Percentiles rank a stretch among this genome's conserved stretches.
These are phyloP conservation scores for Crypturellus tataupa DNA, from an alignment of 2,797 vertebrate species.

Conservation along the genomic window DNA sequence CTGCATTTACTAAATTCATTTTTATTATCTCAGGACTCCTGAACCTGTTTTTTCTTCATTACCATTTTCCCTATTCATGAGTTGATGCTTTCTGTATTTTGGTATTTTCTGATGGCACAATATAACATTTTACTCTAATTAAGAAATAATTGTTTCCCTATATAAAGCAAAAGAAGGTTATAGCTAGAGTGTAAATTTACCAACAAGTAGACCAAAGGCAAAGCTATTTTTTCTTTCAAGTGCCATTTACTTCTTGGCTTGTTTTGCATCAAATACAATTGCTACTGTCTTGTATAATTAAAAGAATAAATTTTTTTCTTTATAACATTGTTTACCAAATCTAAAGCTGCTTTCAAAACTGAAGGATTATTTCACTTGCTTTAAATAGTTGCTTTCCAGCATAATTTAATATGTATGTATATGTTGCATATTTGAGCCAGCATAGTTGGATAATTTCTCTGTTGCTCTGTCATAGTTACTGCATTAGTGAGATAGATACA, in stretches of 20 bases:
- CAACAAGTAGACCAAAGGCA: not conserved
- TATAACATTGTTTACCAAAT: not conserved
- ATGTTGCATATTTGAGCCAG: not conserved
- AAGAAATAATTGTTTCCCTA: not conserved
- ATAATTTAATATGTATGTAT: not conserved
- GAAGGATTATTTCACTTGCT: not conserved
- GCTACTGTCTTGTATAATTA: not conserved
- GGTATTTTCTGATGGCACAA: not conserved
- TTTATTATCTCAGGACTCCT: not conserved
- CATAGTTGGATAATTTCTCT: not conserved
- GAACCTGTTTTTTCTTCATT: not conserved
- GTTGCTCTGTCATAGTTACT: not conserved
- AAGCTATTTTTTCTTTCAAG: not conserved
- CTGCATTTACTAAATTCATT: not conserved
- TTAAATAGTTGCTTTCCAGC: not conserved
- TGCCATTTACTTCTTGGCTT: not conserved
- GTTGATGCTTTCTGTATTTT: not conserved
- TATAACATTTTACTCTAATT: not conserved
- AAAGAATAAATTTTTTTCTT: not conserved
- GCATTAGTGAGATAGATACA: not conserved
- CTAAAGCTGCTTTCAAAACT: not conserved
- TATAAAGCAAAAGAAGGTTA: not conserved
- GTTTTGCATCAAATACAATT: not conserved
- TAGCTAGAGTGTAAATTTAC: not conserved
- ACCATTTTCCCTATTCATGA: accelerated